These are phyloP conservation scores for Nothoprocta pentlandii DNA, from an alignment of 2,113 vertebrate genomes.

Conservation along the genomic window DNA sequence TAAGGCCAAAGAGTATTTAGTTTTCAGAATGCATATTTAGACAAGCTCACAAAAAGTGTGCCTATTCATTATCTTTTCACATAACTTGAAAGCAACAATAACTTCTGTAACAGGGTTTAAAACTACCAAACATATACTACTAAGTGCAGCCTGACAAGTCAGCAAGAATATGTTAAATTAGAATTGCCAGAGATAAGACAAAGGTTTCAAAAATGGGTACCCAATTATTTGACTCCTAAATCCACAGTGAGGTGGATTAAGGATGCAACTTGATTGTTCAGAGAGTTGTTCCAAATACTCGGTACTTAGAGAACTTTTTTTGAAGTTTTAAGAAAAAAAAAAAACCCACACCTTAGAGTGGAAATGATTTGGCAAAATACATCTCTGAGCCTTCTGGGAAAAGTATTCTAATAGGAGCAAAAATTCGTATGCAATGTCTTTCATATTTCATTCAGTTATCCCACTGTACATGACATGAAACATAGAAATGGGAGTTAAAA, in stretches of 20 bases:
- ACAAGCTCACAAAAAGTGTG: background rate
- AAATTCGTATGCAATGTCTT: background rate
- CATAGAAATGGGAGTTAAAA: background rate
- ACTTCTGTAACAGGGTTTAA: background rate
- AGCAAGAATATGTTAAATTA: rapidly evolving
- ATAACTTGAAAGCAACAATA: background rate
- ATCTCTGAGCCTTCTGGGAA: background rate
- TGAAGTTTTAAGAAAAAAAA: background rate
- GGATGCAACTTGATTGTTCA: background rate
- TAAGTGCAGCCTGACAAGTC: background rate
- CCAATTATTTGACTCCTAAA: background rate
- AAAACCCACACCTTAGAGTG: too few relatives aligned
- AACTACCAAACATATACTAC: background rate
- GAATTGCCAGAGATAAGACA: background rate
- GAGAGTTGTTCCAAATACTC: background rate
- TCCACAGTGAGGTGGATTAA: background rate
- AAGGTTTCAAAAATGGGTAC: background rate
- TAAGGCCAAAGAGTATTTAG: background rate
- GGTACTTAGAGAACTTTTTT: background rate
- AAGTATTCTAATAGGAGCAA: background rate
- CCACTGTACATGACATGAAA: background rate
- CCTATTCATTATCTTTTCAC: background rate
- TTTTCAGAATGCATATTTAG: background rate
- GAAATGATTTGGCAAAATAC: background rate
- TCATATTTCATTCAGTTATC: background rate